Percentiles rank a stretch among this genome's conserved stretches.
These are phyloP conservation scores for Notolepis coatsorum DNA, from an alignment of 2,797 vertebrate species.

Conservation along the genomic window DNA sequence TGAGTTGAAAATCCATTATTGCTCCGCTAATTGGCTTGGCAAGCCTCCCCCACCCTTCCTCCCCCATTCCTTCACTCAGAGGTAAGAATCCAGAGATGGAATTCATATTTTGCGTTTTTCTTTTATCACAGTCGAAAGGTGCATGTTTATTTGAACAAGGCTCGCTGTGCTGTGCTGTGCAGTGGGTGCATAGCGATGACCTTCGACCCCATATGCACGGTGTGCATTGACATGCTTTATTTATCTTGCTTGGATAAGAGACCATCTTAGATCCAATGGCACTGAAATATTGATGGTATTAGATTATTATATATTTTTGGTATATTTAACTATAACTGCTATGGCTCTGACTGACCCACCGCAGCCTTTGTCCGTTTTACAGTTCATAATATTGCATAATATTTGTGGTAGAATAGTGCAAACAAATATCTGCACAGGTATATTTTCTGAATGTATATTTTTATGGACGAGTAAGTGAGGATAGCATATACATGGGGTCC, in stretches of 20 bases:
- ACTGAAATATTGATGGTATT: neutral
- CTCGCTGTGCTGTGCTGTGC: neutral
- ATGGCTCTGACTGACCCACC: no score
- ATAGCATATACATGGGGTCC: no score
- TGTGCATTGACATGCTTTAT: neutral
- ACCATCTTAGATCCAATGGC: neutral
- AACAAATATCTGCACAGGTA: no score
- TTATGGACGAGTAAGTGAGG: no score
- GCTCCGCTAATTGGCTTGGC: slow-evolving; percentile 74
- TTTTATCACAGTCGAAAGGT: no score
- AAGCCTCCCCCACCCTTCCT: slow-evolving; percentile 51
- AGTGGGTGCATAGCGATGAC: slow-evolving; percentile 15
- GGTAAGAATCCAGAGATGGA: slow-evolving; percentile 68
- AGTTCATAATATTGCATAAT: no score
- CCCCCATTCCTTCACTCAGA: slow-evolving; percentile 55
- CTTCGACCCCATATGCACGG: slow-evolving; percentile 12
- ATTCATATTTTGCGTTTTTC: no score
- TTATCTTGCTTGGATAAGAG: neutral
- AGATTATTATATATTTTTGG: no score
- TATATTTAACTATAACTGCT: no score
- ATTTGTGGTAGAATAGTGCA: no score
- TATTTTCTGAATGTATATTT: no score
- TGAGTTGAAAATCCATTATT: slow-evolving; percentile 81
- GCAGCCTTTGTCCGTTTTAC: no score
- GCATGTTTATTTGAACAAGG: slow-evolving; percentile 16